Evolutionary conservation across 1,140 invertebrate species (phyloP), one percentile per base, ranked within the genome.

Genomic region (Pentalonia nigronervosa): DNA sequence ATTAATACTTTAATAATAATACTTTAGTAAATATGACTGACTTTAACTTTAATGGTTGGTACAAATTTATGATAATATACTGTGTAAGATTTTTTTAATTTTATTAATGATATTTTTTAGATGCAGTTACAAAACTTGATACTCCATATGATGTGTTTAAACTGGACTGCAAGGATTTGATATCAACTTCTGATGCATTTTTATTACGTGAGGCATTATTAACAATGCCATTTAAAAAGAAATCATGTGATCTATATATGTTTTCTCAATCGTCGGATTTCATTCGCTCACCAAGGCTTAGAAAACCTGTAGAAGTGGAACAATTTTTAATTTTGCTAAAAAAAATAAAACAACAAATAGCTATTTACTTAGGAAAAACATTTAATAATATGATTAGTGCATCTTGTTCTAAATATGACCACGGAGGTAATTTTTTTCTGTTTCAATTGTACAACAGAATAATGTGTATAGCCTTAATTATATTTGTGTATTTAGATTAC

Each of bases 401-500:
- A 11, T 93, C 81, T 21, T 93, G 91, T 56, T 93, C 91, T 4
- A 93, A 84, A 67, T 93, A 93, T 45, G 81, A 93, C 7, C 21
- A 7, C 2, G 91, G 91, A 93, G 91, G 91, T 93, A 93, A 56
- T 41, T 92, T 84, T n/a, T 2, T 30, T 36, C 21, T 34, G 2
- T 67, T 30, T 60, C 30, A 8, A n/a, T 67, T 76, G n/a, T n/a
- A 76, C 30, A 4, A 67, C 9, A 67, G 2, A 30, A 30, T 1
- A n/a, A 14, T 76, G n/a, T 76, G 9, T 76, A n/a, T 30, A n/a
- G 23, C 21, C 14, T 20, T n/a, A 76, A 76, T n/a, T 76, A 4
- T 76, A 76, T 76, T 76, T 76, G 14, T 76, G n/a, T 76, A 76
- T 94, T 83, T 94, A 94, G 94, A 94, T 94, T 93, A 94, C 81